phyloP scores from a whole-genome alignment of 2,113 vertebrate species.

The Psittacus erithacus region DNA sequence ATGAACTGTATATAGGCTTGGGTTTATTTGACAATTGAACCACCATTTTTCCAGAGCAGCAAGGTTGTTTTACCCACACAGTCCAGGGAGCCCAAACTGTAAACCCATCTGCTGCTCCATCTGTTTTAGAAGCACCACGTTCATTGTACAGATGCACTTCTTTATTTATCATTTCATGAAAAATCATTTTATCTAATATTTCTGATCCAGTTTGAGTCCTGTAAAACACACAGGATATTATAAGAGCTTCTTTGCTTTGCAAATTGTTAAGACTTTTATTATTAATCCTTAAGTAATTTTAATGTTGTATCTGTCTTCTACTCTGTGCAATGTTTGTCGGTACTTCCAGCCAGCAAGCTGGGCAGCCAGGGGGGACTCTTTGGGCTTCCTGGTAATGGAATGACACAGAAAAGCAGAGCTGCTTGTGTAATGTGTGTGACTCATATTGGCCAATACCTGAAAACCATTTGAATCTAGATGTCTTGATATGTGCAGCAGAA shows the following conservation, averaged over 20 bases:
- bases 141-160: slow-evolving; percentile 42
- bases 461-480: background rate
- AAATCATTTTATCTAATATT: slow-evolving; percentile 69
- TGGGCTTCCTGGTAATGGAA: background rate
- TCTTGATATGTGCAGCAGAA: background rate
- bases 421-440: background rate
- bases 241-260: background rate
- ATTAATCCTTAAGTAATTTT: background rate
- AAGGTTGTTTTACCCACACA: slow-evolving; percentile 71
- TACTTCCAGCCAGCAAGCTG: background rate
- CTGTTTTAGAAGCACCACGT: slow-evolving; percentile 73
- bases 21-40: slow-evolving; percentile 57
- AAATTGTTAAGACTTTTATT: background rate
- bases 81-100: slow-evolving; percentile 76
- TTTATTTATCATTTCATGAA: slow-evolving; percentile 55
- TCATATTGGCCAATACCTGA: background rate
- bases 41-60: slow-evolving; percentile 48
- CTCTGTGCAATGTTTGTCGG: background rate
- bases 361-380: background rate
- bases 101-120: slow-evolving; percentile 92
- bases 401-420: background rate
- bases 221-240: slow-evolving; percentile 14
- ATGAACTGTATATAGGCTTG: background rate
- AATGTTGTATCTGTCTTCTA: background rate
- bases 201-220: slow-evolving; percentile 52